Base-by-base conservation (phyloP, 2,797 vertebrate genomes). In the Paratrypauchen microcephalus region DNA sequence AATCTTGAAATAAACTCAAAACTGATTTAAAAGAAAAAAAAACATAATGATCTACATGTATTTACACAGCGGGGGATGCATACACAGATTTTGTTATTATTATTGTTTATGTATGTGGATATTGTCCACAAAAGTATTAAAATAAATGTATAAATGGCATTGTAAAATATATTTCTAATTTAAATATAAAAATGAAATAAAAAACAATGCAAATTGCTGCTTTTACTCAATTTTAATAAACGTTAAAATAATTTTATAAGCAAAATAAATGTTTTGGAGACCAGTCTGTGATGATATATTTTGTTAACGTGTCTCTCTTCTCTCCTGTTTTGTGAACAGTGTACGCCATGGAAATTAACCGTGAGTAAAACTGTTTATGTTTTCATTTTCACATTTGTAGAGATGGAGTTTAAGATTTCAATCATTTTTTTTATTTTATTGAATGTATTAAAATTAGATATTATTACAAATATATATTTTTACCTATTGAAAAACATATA, bases 341-440 rank as follows among this genome's bases (percentile, higher is more conserved):
- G 89, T 99, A 99, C 85, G 97, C 98, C 77, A 99, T 99, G 98
- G 98, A 99, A 94, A 99, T 99, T 77, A 99, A 99, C 83, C 98
- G 98, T 99, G 94, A 99, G 97, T 97, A 62, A 32, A 18, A 30
- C 2, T 11, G 12, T 2, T 60, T 19, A 9, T 19, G 2, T 11
- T 60, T 32, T 19, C 8, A 19, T n/a, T 32, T n/a, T 59, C 13
- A n/a, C 15, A 15, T 26, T 57, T 57, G 1, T 23, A 13, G 21
- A 24, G 4, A 13, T 24, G 9, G 15, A 13, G 13, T 23, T 15
- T 5, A 56, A 54, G n/a, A 3, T n/a, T 21, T 21, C 6, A 21
- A 8, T 4, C 2, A 54, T 39, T 36, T 36, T 9, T 9, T 36
- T 36, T 32, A 1, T 36, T 32, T 32, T 7, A 32, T 32, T 6